These are phyloP conservation scores for Drosophila paramelanica DNA, from an alignment of 2,888 invertebrate genomes.

Conservation along the genomic window DNA sequence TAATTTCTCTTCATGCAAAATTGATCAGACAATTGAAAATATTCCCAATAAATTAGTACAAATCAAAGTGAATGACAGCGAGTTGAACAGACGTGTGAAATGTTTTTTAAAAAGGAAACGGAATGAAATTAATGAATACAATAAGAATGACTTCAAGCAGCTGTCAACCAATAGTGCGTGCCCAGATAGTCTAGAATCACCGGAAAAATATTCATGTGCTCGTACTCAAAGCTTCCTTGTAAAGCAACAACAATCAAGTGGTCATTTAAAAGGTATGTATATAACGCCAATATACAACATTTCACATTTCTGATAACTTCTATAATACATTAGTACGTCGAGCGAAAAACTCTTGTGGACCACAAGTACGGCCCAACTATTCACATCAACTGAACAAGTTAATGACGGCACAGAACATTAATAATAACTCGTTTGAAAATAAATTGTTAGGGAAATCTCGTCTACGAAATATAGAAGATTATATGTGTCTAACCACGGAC, in stretches of 20 bases:
- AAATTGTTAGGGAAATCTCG: constrained; percentile 38
- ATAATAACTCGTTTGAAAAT: constrained; percentile 79
- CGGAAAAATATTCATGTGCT: constrained; percentile 87
- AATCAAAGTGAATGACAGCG: constrained; percentile 88
- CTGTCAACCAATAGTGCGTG: background rate
- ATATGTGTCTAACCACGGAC: constrained; percentile 40
- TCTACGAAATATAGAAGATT: constrained; percentile 57
- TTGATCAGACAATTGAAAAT: constrained; percentile 38
- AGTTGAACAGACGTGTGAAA: constrained; percentile 89
- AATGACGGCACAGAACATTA: constrained; percentile 76
- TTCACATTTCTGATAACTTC: background rate
- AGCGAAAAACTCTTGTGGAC: constrained; percentile 90
- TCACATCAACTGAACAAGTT: constrained; percentile 85
- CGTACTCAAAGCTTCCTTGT: constrained; percentile 90
- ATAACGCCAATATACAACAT: background rate
- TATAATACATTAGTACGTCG: constrained; percentile 87
- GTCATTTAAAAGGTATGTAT: constrained; percentile 90
- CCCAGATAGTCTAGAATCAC: background rate
- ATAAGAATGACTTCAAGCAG: constrained; percentile 89
- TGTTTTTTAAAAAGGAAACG: constrained; percentile 92
- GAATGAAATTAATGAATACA: constrained; percentile 90
- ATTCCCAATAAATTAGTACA: constrained; percentile 86
- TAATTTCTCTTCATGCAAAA: constrained; percentile 56
- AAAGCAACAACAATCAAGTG: constrained; percentile 90
- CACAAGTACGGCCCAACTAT: constrained; percentile 87